A percentile compares a stretch with the other conserved stretches of the same genome.
These are phyloP conservation scores for Chloroclystis v-ata DNA, from an alignment of 2,888 invertebrate genomes.

Conservation along the genomic window DNA sequence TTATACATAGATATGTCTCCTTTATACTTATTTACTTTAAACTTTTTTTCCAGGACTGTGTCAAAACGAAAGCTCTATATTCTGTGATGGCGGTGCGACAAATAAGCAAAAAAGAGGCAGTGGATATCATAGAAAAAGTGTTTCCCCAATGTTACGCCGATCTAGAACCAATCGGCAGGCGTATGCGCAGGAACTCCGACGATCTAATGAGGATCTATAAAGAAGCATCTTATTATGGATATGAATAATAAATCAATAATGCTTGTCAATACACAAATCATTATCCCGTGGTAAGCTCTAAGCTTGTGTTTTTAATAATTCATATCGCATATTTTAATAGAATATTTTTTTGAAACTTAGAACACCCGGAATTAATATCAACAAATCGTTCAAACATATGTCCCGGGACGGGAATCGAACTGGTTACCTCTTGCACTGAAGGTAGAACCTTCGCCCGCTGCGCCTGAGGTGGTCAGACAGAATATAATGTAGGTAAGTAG, in stretches of 20 bases:
- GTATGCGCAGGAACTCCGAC: slow-evolving; percentile 84
- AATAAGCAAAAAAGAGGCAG: slow-evolving; percentile 83
- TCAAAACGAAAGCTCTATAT: slow-evolving; percentile 90
- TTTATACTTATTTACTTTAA: not conserved
- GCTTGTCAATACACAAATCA: no score
- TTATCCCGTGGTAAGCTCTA: no score
- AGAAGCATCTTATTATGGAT: slow-evolving; percentile 89
- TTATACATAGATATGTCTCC: not conserved
- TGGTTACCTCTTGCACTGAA: no score
- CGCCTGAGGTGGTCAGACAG: no score
- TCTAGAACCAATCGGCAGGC: slow-evolving; percentile 92
- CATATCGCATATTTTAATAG: no score
- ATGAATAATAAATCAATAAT: no score
- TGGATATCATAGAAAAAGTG: slow-evolving; percentile 88
- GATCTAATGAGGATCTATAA: slow-evolving; percentile 87
- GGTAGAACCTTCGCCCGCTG: no score
- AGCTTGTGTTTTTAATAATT: no score
- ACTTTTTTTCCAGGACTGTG: slow-evolving; percentile 83
- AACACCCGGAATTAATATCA: no score
- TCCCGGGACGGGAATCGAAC: no score
- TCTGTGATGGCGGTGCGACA: slow-evolving; percentile 91
- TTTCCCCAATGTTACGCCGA: slow-evolving; percentile 95
- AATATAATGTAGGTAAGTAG: slow-evolving; percentile 9
- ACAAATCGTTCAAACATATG: no score
- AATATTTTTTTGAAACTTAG: no score